A percentile compares a stretch with the other conserved stretches of the same genome.
Conservation (phyloP, 2,888 invertebrate genomes). For the Caprella mutica region DNA sequence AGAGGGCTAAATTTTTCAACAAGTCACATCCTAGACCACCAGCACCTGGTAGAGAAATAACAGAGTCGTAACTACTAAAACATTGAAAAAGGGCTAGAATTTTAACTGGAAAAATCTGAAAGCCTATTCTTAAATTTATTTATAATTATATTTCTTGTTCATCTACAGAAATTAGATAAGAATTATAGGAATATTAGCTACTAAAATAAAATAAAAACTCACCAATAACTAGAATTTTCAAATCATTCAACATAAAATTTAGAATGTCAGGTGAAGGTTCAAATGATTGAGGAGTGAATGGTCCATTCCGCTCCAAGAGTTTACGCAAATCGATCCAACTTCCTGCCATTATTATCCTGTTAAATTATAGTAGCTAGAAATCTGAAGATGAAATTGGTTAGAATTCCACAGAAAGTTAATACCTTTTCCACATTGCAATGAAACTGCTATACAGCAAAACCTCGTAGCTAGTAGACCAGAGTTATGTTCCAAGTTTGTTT, state of each 20-base stretch:
- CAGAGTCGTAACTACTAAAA: neutral
- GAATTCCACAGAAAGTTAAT: too few relatives aligned
- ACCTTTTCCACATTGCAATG: too few relatives aligned
- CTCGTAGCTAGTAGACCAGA: too few relatives aligned
- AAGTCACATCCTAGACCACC: conserved; percentile 98
- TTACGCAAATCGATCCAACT: conserved; percentile 74
- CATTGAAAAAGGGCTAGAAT: neutral
- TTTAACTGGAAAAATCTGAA: neutral
- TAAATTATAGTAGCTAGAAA: too few relatives aligned
- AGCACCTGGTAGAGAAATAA: conserved; percentile 69
- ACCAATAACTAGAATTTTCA: conserved; percentile 51
- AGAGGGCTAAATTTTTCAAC: conserved; percentile 82
- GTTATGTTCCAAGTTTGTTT: too few relatives aligned
- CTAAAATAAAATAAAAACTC: neutral
- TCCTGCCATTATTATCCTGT: too few relatives aligned
- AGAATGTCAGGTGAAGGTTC: conserved; percentile 73
- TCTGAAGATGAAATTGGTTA: too few relatives aligned
- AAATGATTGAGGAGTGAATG: conserved; percentile 86
- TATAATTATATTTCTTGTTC: neutral
- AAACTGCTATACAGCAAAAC: too few relatives aligned
- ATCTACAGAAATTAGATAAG: neutral
- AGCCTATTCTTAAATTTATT: neutral
- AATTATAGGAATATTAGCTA: neutral
- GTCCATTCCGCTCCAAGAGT: conserved; percentile 77
- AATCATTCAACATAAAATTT: conserved; percentile 69